phyloP scores from a whole-genome alignment of 2,888 invertebrate genomes.

The Ectemnius continuus region DNA sequence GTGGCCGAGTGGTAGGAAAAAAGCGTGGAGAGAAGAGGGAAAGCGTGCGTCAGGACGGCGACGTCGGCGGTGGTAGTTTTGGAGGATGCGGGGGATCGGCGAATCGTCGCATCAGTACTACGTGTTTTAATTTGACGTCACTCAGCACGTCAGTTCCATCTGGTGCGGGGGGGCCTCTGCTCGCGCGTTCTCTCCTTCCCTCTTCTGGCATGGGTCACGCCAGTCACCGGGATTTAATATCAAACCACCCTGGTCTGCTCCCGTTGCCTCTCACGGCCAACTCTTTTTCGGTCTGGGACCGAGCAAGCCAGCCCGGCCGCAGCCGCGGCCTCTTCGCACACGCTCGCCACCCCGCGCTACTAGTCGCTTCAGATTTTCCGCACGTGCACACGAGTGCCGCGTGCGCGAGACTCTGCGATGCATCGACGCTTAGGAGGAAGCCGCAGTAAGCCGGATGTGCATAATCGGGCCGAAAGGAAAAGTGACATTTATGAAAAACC shows the following conservation, averaged over 20 bases:
- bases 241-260: constrained; percentile 65
- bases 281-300: constrained; percentile 24
- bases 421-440: constrained; percentile 38
- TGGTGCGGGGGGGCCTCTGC: constrained; percentile 71
- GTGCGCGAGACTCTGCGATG: neutral
- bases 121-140: constrained; percentile 77
- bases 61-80: neutral
- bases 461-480: constrained; percentile 56
- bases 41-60: neutral
- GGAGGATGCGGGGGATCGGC: constrained; percentile 68
- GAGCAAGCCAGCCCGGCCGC: no score
- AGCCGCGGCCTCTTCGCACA: constrained; percentile 23
- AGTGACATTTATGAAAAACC: constrained; percentile 34
- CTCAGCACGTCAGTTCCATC: constrained; percentile 76
- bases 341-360: neutral
- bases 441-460: constrained; percentile 58
- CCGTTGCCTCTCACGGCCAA: constrained; percentile 20
- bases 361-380: constrained; percentile 39
- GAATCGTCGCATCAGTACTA: constrained; percentile 74
- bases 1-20: no score
- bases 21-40: constrained; percentile 4
- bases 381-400: constrained; percentile 37
- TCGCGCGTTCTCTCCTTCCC: constrained; percentile 36
- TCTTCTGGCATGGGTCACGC: constrained; percentile 70
- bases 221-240: constrained; percentile 76